Percentiles rank a stretch among this genome's conserved stretches.
Conservation (phyloP, 2,797 vertebrate species). For the Onychomys leucogaster region DNA sequence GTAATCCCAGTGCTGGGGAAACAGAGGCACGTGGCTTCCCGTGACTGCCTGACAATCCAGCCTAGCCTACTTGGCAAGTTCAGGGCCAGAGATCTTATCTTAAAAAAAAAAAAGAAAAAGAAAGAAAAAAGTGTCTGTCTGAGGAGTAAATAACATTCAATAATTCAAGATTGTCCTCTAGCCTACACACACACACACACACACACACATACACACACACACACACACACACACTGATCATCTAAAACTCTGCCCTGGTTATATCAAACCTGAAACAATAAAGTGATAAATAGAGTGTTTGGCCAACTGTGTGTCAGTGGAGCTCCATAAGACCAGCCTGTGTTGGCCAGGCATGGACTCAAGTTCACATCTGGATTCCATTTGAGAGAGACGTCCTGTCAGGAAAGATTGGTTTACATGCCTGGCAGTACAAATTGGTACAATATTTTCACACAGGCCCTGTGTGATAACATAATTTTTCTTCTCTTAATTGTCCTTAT, state of each 20-base stretch:
- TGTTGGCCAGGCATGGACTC: neutral
- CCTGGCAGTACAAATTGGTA: neutral
- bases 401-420: neutral
- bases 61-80: neutral
- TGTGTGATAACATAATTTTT: neutral
- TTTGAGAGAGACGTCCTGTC: neutral
- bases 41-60: neutral
- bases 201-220: neutral
- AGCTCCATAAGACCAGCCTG: neutral
- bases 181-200: neutral
- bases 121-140: no score
- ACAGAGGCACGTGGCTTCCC: neutral
- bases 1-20: neutral
- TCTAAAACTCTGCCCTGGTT: neutral
- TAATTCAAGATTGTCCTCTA: neutral
- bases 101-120: no score
- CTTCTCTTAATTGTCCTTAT: slow-evolving; percentile 16
- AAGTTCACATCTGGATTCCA: slow-evolving; percentile 28
- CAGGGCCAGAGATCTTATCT: neutral
- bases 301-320: neutral
- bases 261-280: neutral
- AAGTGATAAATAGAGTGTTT: slow-evolving; percentile 7
- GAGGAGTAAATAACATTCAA: neutral
- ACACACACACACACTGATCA: neutral
- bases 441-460: neutral